Conservation (phyloP, 2,797 vertebrate genomes). For the Sternarchorhynchus goeldii region DNA sequence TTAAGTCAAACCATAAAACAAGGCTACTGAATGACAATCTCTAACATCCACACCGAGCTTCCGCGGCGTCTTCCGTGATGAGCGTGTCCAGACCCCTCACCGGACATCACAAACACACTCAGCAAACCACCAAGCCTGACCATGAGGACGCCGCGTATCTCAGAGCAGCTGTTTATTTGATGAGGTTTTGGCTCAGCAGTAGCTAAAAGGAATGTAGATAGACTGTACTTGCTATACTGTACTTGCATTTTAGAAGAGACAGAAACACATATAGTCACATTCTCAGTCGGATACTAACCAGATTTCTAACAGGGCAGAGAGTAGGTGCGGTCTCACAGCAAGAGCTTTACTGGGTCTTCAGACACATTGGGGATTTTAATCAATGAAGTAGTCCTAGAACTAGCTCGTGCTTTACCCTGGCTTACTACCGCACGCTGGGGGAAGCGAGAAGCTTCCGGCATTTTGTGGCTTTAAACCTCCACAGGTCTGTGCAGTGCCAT, state of each 20-base stretch:
- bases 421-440: slow-evolving; percentile 46
- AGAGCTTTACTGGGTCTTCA: slow-evolving; percentile 33
- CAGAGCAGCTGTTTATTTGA: slow-evolving; percentile 34
- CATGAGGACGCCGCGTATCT: slow-evolving; percentile 22
- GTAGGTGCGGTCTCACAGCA: slow-evolving; percentile 12
- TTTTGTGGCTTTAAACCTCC: slow-evolving; percentile 61
- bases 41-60: slow-evolving; percentile 46
- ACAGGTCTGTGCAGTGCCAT: slow-evolving; percentile 50
- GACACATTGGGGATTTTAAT: slow-evolving; percentile 65
- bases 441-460: slow-evolving; percentile 56
- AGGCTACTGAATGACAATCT: slow-evolving; percentile 40
- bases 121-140: slow-evolving; percentile 43
- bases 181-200: slow-evolving; percentile 18
- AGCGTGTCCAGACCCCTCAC: slow-evolving; percentile 2
- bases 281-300: neutral
- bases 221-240: too few species aligned
- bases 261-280: neutral
- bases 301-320: slow-evolving; percentile 7
- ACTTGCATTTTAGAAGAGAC: neutral
- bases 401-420: slow-evolving; percentile 56
- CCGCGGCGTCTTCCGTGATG: slow-evolving; percentile 36
- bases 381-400: slow-evolving; percentile 48
- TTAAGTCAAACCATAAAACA: slow-evolving; percentile 20
- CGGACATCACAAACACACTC: slow-evolving; percentile 43
- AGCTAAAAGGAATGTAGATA: neutral